These are phyloP conservation scores for Thaleichthys pacificus DNA, from an alignment of 2,797 vertebrate species.

Conservation along the genomic window DNA sequence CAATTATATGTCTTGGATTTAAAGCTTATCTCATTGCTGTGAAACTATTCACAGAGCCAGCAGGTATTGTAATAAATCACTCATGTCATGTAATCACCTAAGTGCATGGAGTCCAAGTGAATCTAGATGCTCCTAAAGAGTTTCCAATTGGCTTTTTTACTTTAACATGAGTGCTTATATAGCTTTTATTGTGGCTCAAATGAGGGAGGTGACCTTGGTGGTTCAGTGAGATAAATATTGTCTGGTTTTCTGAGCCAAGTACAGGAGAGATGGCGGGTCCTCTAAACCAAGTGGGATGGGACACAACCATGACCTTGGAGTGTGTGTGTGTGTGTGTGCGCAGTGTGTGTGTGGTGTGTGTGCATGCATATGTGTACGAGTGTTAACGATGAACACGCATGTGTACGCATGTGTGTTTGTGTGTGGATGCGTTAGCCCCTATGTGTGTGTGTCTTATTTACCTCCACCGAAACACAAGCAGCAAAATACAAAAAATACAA, in stretches of 20 bases:
- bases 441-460: slow-evolving; percentile 28
- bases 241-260: slow-evolving; percentile 36
- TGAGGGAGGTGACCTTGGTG: slow-evolving; percentile 57
- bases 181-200: slow-evolving; percentile 53
- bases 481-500: neutral
- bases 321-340: neutral
- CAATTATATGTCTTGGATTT: neutral
- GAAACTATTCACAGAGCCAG: neutral
- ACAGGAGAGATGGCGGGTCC: slow-evolving; percentile 46
- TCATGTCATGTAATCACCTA: neutral
- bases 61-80: neutral
- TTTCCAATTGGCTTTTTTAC: slow-evolving; percentile 37
- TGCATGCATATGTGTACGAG: neutral
- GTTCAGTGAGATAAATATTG: slow-evolving; percentile 47
- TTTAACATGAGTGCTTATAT: slow-evolving; percentile 50
- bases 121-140: neutral
- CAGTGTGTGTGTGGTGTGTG: neutral
- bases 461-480: neutral
- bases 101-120: neutral
- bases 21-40: neutral
- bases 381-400: neutral
- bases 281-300: slow-evolving; percentile 37
- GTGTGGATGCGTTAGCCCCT: neutral
- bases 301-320: slow-evolving; percentile 49
- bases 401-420: neutral